A percentile compares a stretch with the other conserved stretches of the same genome.
These are phyloP conservation scores for Theocolax elegans DNA, from an alignment of 1,140 invertebrate genomes.

Conservation along the genomic window DNA sequence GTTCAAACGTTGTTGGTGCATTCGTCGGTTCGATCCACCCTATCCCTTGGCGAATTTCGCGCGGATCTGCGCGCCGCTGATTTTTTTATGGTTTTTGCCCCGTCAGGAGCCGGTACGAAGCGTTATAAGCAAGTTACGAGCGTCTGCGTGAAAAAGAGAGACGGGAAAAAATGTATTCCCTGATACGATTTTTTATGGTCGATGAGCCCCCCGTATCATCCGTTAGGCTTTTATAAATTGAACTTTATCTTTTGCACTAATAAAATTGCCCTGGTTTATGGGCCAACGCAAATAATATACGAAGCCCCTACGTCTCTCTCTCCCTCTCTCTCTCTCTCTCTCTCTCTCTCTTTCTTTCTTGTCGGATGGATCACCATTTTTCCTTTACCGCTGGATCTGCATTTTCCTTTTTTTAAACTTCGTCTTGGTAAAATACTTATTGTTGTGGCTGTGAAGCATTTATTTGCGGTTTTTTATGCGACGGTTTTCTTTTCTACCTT, in stretches of 20 bases:
- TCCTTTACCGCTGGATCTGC: too few relatives aligned
- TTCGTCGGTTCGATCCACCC: neutral
- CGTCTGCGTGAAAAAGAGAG: neutral
- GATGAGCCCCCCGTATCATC: neutral
- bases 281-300: neutral
- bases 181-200: slow-evolving; percentile 35
- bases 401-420: too few relatives aligned
- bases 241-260: slow-evolving; percentile 21
- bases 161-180: neutral
- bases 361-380: too few relatives aligned
- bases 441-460: too few relatives aligned
- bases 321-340: too few relatives aligned
- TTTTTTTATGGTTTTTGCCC: slow-evolving; percentile 28
- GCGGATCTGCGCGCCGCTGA: neutral
- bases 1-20: neutral
- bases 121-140: slow-evolving; percentile 35
- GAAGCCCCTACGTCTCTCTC: too few relatives aligned
- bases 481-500: too few relatives aligned
- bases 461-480: too few relatives aligned
- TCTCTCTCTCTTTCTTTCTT: too few relatives aligned
- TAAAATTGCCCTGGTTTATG: slow-evolving; percentile 24
- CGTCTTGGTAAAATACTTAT: too few relatives aligned
- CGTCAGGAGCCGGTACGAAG: neutral
- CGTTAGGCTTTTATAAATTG: slow-evolving; percentile 31
- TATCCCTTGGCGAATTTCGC: neutral